Evolutionary conservation across 2,888 invertebrate genomes (phyloP).

Genomic region (Pseudanteris insignis): DNA sequence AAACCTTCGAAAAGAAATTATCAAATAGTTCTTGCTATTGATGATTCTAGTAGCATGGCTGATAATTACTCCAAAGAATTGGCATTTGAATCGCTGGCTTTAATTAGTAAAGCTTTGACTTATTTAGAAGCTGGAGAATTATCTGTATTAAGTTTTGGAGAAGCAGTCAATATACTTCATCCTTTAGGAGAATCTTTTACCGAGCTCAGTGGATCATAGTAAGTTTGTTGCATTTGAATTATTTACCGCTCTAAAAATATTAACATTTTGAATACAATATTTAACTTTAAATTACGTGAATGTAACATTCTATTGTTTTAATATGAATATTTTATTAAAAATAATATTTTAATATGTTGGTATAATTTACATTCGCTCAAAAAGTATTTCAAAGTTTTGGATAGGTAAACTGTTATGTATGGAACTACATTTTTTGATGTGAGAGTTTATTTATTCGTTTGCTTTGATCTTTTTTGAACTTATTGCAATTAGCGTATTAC

Average conservation of each 20-base stretch:
- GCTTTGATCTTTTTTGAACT: too few relatives aligned
- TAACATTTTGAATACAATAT: too few relatives aligned
- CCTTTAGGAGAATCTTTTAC: slow-evolving; percentile 87
- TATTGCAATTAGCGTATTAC: too few relatives aligned
- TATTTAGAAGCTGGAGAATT: slow-evolving; percentile 94
- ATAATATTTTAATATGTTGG: too few relatives aligned
- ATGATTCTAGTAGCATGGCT: slow-evolving; percentile 94
- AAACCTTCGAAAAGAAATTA: slow-evolving; percentile 96
- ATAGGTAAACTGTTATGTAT: too few relatives aligned
- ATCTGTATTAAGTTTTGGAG: slow-evolving; percentile 91
- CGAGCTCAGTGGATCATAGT: slow-evolving; percentile 83
- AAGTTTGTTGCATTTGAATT: slow-evolving; percentile 46
- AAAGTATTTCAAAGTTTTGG: too few relatives aligned
- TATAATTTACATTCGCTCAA: too few relatives aligned
- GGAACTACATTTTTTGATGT: too few relatives aligned
- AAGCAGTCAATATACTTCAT: slow-evolving; percentile 85
- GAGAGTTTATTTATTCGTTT: too few relatives aligned
- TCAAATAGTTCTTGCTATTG: slow-evolving; percentile 94
- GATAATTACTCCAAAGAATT: slow-evolving; percentile 89
- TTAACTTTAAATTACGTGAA: too few relatives aligned
- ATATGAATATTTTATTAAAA: too few relatives aligned
- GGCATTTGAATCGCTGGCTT: slow-evolving; percentile 93
- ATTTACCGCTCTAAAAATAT: background rate
- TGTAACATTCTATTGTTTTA: too few relatives aligned
- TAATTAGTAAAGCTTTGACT: slow-evolving; percentile 87